Conservation (phyloP, 2,797 vertebrate genomes). For the Merluccius polli region DNA sequence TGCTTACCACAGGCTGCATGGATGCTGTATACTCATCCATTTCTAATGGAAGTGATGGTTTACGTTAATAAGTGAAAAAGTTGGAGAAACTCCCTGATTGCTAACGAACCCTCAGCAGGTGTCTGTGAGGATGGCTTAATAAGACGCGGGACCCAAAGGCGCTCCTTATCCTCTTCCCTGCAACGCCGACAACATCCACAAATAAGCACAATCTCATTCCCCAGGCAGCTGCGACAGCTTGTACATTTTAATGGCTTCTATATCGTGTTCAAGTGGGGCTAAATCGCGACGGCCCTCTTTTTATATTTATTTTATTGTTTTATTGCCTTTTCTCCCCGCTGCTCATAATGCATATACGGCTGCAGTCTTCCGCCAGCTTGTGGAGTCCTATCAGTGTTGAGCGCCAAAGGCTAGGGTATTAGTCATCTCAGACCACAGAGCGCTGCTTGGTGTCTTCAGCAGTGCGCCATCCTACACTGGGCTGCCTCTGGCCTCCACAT, state of each 20-base stretch:
- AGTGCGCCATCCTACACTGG: background rate
- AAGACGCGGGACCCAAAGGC: background rate
- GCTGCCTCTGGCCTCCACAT: background rate
- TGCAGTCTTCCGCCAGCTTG: background rate
- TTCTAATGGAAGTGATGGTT: no score
- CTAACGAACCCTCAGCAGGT: background rate
- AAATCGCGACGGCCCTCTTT: background rate
- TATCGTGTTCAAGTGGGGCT: background rate
- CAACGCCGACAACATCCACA: background rate
- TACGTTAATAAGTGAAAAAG: no score
- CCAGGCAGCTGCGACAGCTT: background rate
- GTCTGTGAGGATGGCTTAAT: background rate
- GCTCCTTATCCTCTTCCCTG: background rate
- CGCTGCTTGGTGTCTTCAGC: no score
- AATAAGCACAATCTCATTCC: background rate
- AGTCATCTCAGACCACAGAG: background rate
- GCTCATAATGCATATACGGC: conserved; percentile 6
- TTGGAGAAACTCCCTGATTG: background rate
- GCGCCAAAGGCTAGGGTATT: background rate
- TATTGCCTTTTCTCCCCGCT: conserved; percentile 12
- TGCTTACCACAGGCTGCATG: no score
- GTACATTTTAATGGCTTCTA: conserved; percentile 1
- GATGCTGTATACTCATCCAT: no score
- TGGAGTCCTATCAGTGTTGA: background rate
- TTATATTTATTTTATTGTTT: background rate